Evolutionary conservation across 2,888 invertebrate species (phyloP), one percentile per base, ranked within the genome.

Genomic region (Drosophila lacicola): DNA sequence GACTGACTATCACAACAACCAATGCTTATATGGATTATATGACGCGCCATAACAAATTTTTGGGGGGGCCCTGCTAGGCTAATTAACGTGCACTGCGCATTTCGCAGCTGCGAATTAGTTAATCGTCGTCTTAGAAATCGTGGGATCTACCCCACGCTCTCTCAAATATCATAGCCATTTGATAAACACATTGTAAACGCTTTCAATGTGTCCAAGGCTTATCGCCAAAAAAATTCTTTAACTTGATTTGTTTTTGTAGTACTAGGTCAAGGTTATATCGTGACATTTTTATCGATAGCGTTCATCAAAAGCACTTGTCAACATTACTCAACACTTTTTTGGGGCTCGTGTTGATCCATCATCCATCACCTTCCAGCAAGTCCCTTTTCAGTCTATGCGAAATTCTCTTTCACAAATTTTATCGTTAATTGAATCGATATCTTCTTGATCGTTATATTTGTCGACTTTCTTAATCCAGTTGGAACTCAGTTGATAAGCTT

Each of bases 241-340:
- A 25, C 6, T 39, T 45, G 88, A 78, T 82, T 78, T 54, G 37
- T 29, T 57, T 63, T 55, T 65, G 65, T 75, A 61, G 80, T 63
- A 61, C 57, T 82, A 85, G 88, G 82, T 82, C 88, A 82, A 85
- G 82, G 83, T 44, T 67, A 29, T 67, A 42, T 53, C 14, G 41
- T 8, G 10, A 4, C 21, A 19, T 51, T 42, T 49, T 36, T 61
- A 81, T 81, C 70, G 62, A 53, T 37, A n/a, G 54, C 50, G 56
- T 80, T 63, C 21, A 34, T 50, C 41, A 41, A 58, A 73, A 65
- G 34, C 25, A 45, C 53, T 67, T 37, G 69, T 72, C 84, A 83
- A 68, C 73, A 45, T 83, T 68, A 73, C 25, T 29, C 1, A 51
- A 33, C 60, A 49, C 14, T 53, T 71, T 57, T 11, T 1, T 8